A percentile compares a stretch with the other conserved stretches of the same genome.
phyloP scores from a whole-genome alignment of 2,113 vertebrate species.

The Xenus cinereus region DNA sequence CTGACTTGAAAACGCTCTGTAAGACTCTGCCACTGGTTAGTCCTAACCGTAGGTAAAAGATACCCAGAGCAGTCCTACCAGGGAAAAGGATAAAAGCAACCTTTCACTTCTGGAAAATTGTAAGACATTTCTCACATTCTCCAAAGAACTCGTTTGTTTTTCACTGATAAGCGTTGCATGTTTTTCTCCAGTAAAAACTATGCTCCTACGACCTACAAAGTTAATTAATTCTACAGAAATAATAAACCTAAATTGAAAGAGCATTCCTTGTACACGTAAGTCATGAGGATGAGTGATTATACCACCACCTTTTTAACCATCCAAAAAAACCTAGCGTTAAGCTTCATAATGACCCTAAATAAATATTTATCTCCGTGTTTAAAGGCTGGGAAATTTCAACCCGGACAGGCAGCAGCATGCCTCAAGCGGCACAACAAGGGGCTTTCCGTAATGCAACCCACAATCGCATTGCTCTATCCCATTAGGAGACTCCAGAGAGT shows the following conservation, averaged over 20 bases:
- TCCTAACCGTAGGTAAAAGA: background rate
- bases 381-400: background rate
- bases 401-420: background rate
- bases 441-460: background rate
- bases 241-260: constrained; percentile 1
- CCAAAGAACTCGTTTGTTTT: background rate
- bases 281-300: background rate
- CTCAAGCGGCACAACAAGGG: background rate
- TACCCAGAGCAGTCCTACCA: background rate
- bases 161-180: background rate
- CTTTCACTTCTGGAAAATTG: background rate
- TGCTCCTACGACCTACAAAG: background rate
- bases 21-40: background rate
- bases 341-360: background rate
- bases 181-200: background rate
- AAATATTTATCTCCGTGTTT: constrained; percentile 12
- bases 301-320: background rate
- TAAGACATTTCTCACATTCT: background rate
- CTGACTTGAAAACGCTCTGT: background rate
- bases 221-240: constrained; percentile 32
- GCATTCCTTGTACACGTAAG: background rate
- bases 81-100: background rate
- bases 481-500: background rate
- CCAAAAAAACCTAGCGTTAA: background rate
- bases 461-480: background rate